These are phyloP conservation scores for Apomyelois bistriatella DNA, from an alignment of 2,888 invertebrate genomes.

Conservation along the genomic window DNA sequence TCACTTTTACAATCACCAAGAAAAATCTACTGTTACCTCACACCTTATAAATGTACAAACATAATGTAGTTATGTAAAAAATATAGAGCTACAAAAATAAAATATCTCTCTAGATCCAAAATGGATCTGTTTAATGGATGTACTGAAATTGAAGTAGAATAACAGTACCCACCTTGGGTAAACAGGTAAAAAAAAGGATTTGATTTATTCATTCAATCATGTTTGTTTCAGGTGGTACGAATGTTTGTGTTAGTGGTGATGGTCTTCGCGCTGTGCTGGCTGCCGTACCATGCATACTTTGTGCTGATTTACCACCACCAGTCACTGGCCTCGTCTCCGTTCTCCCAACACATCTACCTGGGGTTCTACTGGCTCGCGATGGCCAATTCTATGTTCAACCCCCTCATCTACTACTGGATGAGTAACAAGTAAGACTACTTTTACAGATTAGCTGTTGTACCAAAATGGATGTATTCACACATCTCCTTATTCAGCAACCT, in stretches of 20 bases:
- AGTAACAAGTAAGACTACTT: constrained; percentile 84
- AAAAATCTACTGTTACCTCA: too few species aligned
- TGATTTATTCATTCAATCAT: neutral
- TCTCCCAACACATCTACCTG: constrained; percentile 91
- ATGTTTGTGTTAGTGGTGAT: constrained; percentile 93
- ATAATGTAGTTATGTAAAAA: too few species aligned
- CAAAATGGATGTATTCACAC: too few species aligned
- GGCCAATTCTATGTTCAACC: constrained; percentile 96
- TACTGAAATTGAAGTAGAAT: too few species aligned
- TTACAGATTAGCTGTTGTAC: too few species aligned
- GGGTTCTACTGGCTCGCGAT: constrained; percentile 94
- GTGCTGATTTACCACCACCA: constrained; percentile 83
- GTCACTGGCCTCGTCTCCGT: constrained; percentile 83
- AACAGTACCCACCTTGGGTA: too few species aligned
- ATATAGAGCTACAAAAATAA: too few species aligned
- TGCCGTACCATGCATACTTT: constrained; percentile 93
- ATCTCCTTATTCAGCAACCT: too few species aligned
- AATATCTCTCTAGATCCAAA: too few species aligned
- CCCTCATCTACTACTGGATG: constrained; percentile 96
- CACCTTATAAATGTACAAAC: too few species aligned
- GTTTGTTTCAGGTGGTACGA: constrained; percentile 85
- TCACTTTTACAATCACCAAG: too few species aligned
- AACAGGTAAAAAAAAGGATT: neutral
- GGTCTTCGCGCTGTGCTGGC: constrained; percentile 92
- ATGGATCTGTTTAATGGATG: too few species aligned